These are phyloP conservation scores for Phortica okadai DNA, from an alignment of 2,888 invertebrate species.

Conservation along the genomic window DNA sequence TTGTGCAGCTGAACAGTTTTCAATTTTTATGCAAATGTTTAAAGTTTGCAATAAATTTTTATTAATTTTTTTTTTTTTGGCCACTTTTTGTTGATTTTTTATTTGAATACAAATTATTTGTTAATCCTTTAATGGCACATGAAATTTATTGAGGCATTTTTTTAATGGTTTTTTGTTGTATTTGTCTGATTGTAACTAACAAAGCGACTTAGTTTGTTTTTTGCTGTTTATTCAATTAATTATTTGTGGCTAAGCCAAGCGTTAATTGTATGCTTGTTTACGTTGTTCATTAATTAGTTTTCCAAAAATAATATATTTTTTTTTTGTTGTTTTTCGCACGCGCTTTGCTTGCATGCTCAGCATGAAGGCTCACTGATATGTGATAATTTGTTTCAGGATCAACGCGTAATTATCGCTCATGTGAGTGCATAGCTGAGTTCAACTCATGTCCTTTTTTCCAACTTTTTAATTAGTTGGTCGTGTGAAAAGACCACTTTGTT, in stretches of 20 bases:
- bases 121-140: conserved; percentile 27
- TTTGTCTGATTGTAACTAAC: background rate
- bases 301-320: background rate
- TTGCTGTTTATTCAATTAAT: background rate
- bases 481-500: background rate
- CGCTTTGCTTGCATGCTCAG: background rate
- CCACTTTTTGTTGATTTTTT: background rate
- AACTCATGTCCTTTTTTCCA: background rate
- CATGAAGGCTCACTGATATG: conserved; percentile 56
- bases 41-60: background rate
- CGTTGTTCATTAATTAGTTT: background rate
- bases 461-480: background rate
- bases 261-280: conserved; percentile 2
- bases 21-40: conserved; percentile 31
- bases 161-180: background rate
- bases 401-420: conserved; percentile 40
- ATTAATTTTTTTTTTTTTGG: conserved; percentile 8
- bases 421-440: background rate
- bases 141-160: conserved; percentile 14
- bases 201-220: background rate
- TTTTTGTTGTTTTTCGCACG: background rate
- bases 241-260: conserved; percentile 16
- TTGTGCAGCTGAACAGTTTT: background rate
- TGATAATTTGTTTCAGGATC: conserved; percentile 64
- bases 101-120: conserved; percentile 10